phyloP scores from a whole-genome alignment of 2,113 vertebrate species.

The Tychaedon coryphoeus region DNA sequence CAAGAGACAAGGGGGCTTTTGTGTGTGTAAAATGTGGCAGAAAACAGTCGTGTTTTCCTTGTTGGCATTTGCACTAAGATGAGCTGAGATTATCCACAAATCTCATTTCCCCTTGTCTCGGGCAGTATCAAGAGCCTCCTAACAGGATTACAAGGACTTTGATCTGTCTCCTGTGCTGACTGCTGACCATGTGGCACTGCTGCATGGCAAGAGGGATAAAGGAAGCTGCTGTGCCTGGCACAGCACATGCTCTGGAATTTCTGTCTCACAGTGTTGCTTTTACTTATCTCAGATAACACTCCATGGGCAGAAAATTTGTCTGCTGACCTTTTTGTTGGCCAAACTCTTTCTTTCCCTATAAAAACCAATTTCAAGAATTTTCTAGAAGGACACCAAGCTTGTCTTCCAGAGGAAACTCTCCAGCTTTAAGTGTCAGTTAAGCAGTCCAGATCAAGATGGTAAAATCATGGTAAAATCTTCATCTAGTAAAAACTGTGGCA shows the following conservation, averaged over 20 bases:
- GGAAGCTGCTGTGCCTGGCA: not conserved
- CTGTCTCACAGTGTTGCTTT: not conserved
- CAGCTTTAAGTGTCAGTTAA: not conserved
- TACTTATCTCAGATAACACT: not conserved
- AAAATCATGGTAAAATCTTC: not conserved
- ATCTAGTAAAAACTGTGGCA: not conserved
- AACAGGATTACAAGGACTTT: slow-evolving; percentile 26
- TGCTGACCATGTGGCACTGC: not conserved
- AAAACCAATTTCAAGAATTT: not conserved
- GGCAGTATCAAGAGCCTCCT: not conserved
- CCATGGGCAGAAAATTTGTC: not conserved
- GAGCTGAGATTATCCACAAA: slow-evolving; percentile 20
- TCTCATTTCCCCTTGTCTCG: not conserved
- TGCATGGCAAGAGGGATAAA: not conserved
- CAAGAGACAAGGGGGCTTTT: not conserved
- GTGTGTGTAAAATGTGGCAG: not conserved
- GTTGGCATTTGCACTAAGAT: not conserved
- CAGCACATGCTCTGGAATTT: accelerated
- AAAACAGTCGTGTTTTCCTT: not conserved
- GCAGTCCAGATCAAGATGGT: not conserved
- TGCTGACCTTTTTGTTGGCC: not conserved
- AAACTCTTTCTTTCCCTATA: not conserved
- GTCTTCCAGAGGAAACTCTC: not conserved
- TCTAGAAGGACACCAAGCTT: not conserved
- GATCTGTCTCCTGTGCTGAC: not conserved